Evolutionary conservation across 2,888 invertebrate species (phyloP).

Genomic region (Pyralis farinalis): DNA sequence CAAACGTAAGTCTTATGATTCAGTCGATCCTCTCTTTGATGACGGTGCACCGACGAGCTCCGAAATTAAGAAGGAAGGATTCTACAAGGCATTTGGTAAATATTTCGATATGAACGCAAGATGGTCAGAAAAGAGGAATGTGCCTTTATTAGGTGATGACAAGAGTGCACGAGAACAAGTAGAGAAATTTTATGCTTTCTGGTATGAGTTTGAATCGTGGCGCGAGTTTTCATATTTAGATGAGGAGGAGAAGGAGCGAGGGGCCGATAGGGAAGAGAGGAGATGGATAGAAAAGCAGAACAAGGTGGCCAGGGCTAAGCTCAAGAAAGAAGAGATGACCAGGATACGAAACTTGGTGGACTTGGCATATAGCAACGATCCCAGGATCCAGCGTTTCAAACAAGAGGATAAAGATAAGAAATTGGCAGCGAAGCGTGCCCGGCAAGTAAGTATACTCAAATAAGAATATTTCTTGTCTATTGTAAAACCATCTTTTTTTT

Average conservation of each 20-base stretch:
- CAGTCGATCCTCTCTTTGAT: slow-evolving; percentile 97
- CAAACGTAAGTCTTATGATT: slow-evolving; percentile 96
- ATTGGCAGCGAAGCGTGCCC: slow-evolving; percentile 92
- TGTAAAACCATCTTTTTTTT: too few relatives aligned
- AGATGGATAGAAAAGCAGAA: slow-evolving; percentile 99
- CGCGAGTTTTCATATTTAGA: slow-evolving; percentile 99
- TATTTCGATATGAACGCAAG: slow-evolving; percentile 90
- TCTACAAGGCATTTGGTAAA: slow-evolving; percentile 85
- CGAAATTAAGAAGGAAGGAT: slow-evolving; percentile 88
- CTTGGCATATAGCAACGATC: slow-evolving; percentile 96
- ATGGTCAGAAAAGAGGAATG: slow-evolving; percentile 94
- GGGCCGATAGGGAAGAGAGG: slow-evolving; percentile 97
- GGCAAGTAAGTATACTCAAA: slow-evolving; percentile 80
- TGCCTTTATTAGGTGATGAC: slow-evolving; percentile 91
- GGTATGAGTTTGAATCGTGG: slow-evolving; percentile 99
- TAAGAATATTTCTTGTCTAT: too few relatives aligned
- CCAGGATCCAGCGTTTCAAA: slow-evolving; percentile 94
- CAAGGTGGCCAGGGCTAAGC: slow-evolving; percentile 93
- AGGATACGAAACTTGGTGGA: slow-evolving; percentile 95
- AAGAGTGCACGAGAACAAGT: slow-evolving; percentile 91
- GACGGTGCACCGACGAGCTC: slow-evolving; percentile 89
- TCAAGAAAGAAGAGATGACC: slow-evolving; percentile 98
- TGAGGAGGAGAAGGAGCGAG: slow-evolving; percentile 99
- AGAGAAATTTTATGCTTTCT: slow-evolving; percentile 96
- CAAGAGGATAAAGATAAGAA: slow-evolving; percentile 96